A percentile compares a stretch with the other conserved stretches of the same genome.
Conservation (phyloP, 2,113 vertebrate genomes). For the Tragelaphus strepsiceros region DNA sequence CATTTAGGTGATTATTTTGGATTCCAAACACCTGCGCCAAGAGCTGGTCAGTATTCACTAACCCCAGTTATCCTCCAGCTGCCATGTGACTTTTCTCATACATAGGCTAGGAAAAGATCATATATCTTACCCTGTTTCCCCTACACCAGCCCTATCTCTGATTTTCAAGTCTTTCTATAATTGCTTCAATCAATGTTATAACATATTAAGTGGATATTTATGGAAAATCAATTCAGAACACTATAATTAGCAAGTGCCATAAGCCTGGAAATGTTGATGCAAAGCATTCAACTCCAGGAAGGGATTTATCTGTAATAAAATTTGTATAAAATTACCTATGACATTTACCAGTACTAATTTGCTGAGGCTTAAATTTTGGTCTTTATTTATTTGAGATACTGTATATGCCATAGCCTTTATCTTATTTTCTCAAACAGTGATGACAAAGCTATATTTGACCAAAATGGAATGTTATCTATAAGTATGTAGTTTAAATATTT, state of each 20-base stretch:
- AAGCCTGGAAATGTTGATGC: not conserved
- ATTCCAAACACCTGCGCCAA: conserved; percentile 60
- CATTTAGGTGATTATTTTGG: conserved; percentile 41
- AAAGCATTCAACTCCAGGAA: conserved; percentile 1
- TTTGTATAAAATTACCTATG: not conserved
- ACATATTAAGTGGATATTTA: conserved; percentile 53
- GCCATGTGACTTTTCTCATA: not conserved
- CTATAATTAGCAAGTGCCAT: conserved; percentile 47
- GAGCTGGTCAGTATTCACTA: not conserved
- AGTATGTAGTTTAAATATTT: not conserved
- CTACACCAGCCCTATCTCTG: conserved; percentile 4
- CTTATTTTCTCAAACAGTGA: conserved; percentile 33
- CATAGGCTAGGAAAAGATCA: not conserved
- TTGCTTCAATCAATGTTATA: conserved; percentile 40
- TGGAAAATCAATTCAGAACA: conserved; percentile 55
- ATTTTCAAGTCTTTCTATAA: conserved; percentile 54
- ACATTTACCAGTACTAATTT: not conserved
- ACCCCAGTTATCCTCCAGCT: not conserved
- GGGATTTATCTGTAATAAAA: conserved; percentile 12
- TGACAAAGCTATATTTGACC: not conserved
- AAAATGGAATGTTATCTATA: not conserved
- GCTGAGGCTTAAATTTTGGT: not conserved
- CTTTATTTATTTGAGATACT: conserved; percentile 1
- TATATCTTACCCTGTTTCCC: not conserved
- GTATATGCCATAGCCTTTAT: not conserved